Evolutionary conservation across 2,797 vertebrate genomes (phyloP).

Genomic region (Eulemur coronatus): DNA sequence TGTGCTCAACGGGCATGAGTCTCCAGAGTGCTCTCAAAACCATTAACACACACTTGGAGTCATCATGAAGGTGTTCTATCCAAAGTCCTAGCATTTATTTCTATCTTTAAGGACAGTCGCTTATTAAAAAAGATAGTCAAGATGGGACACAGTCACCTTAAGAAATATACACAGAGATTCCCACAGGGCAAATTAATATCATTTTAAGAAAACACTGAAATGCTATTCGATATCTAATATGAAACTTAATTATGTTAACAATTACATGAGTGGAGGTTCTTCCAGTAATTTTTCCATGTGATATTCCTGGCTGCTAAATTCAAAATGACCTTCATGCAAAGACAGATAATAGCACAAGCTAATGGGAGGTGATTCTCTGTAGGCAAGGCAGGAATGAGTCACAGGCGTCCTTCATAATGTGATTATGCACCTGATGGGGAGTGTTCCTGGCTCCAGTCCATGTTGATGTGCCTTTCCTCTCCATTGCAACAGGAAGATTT

Average conservation of each 20-base stretch:
- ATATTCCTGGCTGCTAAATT: neutral
- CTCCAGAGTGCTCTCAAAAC: neutral
- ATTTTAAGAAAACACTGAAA: neutral
- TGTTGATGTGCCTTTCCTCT: neutral
- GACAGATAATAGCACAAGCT: neutral
- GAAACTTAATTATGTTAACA: neutral
- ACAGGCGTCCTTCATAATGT: neutral
- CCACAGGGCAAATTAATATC: neutral
- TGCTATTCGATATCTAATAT: neutral
- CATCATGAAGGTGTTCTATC: neutral
- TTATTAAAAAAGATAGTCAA: neutral
- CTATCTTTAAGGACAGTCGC: neutral
- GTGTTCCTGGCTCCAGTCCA: neutral
- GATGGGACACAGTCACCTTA: neutral
- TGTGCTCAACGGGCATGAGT: neutral
- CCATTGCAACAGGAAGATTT: neutral
- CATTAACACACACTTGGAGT: neutral
- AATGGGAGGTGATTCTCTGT: neutral
- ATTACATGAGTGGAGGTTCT: neutral
- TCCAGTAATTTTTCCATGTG: constrained; percentile 1
- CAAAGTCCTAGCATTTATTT: neutral
- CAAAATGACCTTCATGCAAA: constrained; percentile 17
- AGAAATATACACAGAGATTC: neutral
- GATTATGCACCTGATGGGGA: neutral
- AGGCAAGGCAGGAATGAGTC: neutral